Percentiles rank a stretch among this genome's conserved stretches.
Evolutionary conservation across 2,797 vertebrate species (phyloP).

Genomic region (Dendrocincla fuliginosa): DNA sequence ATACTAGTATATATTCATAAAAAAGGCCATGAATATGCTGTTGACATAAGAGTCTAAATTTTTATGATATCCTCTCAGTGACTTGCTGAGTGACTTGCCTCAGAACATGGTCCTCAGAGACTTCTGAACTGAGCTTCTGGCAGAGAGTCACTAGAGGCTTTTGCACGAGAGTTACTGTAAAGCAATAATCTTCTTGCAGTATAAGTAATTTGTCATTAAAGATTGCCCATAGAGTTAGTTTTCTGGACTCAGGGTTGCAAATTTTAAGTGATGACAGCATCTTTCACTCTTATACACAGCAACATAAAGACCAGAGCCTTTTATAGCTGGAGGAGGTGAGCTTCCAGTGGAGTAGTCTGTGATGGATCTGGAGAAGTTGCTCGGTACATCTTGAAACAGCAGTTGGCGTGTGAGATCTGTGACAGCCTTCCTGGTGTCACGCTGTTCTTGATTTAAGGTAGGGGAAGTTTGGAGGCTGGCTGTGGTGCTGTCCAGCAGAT

Average conservation of each 20-base stretch:
- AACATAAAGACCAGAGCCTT: not conserved
- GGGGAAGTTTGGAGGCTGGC: not conserved
- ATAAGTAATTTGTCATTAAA: not conserved
- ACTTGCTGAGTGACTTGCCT: not conserved
- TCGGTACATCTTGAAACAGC: not conserved
- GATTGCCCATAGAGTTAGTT: not conserved
- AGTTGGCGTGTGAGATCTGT: not conserved
- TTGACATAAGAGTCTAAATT: not conserved
- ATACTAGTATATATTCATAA: not conserved
- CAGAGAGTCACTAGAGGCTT: not conserved
- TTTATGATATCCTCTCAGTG: not conserved
- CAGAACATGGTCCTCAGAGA: not conserved
- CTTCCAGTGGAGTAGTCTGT: not conserved
- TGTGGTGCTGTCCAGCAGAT: not conserved
- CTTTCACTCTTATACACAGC: not conserved
- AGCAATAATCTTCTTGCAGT: not conserved
- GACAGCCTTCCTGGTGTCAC: not conserved
- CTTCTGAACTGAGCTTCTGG: not conserved
- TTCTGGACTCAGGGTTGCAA: not conserved
- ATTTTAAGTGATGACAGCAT: not conserved
- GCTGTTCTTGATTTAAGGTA: not conserved
- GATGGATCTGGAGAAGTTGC: not conserved
- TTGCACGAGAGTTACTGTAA: not conserved
- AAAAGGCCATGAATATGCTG: not conserved
- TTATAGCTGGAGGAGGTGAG: not conserved